Percentiles rank a stretch among this genome's conserved stretches.
Evolutionary conservation across 2,113 vertebrate species (phyloP).

Genomic region (Pan paniscus): DNA sequence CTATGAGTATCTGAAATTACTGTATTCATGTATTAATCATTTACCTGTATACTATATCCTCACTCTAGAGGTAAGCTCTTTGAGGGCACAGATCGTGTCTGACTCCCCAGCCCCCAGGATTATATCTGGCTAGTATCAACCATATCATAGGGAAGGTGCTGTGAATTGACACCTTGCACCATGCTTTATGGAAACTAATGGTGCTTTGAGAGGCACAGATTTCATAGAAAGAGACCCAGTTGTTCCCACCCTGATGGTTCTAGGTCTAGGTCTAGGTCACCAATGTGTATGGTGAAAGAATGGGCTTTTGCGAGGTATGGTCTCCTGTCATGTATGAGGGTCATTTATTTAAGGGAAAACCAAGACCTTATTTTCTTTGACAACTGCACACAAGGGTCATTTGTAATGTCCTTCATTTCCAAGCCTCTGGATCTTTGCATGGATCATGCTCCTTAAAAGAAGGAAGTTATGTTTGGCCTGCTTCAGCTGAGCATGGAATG

Average conservation of each 20-base stretch:
- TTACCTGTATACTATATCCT: background rate
- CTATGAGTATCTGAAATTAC: background rate
- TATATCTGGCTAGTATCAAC: background rate
- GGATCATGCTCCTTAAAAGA: background rate
- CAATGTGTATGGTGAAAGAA: background rate
- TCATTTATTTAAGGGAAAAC: constrained; percentile 14
- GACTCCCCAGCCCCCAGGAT: background rate
- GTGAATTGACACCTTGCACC: background rate
- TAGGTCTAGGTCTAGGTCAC: background rate
- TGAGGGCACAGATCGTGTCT: background rate
- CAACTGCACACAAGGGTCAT: background rate
- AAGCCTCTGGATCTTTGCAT: background rate
- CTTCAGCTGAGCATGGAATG: background rate
- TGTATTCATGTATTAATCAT: background rate
- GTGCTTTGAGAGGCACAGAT: background rate
- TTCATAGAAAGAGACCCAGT: background rate
- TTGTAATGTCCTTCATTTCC: background rate
- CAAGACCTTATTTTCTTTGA: constrained; percentile 42
- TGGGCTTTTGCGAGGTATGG: background rate
- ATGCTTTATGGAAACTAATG: no score
- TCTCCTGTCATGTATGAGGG: background rate
- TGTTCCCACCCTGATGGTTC: background rate
- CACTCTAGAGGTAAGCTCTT: background rate
- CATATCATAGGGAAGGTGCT: background rate
- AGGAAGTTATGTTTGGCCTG: constrained; percentile 45